A percentile compares a stretch with the other conserved stretches of the same genome.
These are phyloP conservation scores for Trogon melanurus DNA, from an alignment of 2,113 vertebrate genomes.

Conservation along the genomic window DNA sequence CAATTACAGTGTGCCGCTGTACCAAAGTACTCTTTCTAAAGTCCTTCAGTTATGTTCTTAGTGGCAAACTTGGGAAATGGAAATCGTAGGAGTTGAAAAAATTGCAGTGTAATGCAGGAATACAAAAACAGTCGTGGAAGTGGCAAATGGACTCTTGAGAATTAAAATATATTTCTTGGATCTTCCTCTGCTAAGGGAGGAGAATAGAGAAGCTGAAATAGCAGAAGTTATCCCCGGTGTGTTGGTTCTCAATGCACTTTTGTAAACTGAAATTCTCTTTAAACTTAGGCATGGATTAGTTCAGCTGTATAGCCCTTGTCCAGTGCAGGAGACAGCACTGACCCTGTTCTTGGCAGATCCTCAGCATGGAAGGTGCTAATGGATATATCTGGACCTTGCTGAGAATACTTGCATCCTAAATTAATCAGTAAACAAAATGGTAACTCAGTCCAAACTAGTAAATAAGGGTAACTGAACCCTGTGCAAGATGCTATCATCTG, in stretches of 20 bases:
- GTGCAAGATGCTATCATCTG: background rate
- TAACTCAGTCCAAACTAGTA: background rate
- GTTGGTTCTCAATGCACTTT: background rate
- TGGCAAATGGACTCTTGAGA: background rate
- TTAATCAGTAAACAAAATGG: background rate
- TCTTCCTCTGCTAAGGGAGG: background rate
- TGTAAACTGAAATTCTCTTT: background rate
- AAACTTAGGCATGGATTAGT: background rate
- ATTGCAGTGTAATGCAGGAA: background rate
- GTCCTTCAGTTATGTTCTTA: background rate
- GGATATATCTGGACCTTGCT: background rate
- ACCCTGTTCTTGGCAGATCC: background rate
- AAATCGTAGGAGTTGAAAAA: background rate
- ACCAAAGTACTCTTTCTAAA: background rate
- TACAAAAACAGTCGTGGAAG: background rate
- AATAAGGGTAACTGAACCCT: background rate
- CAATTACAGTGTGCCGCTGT: background rate
- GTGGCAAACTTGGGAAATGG: background rate
- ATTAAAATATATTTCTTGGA: background rate
- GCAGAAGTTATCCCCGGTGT: background rate
- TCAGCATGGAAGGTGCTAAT: background rate
- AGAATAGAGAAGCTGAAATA: background rate
- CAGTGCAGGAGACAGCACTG: background rate
- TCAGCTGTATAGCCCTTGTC: background rate
- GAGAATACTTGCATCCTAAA: background rate